phyloP scores from a whole-genome alignment of 2,888 invertebrate genomes.

The Mythimna ferrago region DNA sequence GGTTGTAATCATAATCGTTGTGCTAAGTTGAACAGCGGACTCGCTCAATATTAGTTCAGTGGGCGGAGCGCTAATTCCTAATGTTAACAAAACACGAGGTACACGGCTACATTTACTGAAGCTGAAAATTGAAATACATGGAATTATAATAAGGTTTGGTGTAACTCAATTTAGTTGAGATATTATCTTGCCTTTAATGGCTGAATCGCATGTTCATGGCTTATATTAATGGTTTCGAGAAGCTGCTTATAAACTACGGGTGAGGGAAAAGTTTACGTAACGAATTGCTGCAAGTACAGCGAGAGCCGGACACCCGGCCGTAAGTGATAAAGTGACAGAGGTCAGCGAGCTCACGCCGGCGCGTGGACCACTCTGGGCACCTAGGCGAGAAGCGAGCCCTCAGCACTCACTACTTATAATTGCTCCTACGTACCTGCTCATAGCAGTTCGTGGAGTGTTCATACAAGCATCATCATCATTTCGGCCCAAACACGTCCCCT shows the following conservation, averaged over 20 bases:
- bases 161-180: conserved; percentile 31
- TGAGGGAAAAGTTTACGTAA: not conserved
- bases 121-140: conserved; percentile 13
- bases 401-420: not conserved
- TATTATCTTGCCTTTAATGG: conserved; percentile 21
- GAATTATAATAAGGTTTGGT: conserved; percentile 11
- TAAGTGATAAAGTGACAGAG: not conserved
- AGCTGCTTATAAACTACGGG: not conserved
- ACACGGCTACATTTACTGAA: conserved; percentile 10
- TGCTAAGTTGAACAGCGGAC: conserved; percentile 10
- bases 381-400: not conserved
- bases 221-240: conserved; percentile 3
- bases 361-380: too few species aligned
- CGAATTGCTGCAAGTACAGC: not conserved
- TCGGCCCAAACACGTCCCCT: too few species aligned
- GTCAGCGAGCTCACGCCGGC: too few species aligned
- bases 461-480: too few species aligned
- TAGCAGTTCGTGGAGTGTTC: conserved; percentile 1
- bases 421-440: not conserved
- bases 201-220: conserved; percentile 12
- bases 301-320: too few species aligned
- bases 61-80: conserved; percentile 10
- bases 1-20: conserved; percentile 14
- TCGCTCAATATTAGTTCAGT: conserved; percentile 22
- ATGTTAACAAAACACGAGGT: conserved; percentile 22